These are phyloP conservation scores for Drosophila lutescens DNA, from an alignment of 2,888 invertebrate species.

Conservation along the genomic window DNA sequence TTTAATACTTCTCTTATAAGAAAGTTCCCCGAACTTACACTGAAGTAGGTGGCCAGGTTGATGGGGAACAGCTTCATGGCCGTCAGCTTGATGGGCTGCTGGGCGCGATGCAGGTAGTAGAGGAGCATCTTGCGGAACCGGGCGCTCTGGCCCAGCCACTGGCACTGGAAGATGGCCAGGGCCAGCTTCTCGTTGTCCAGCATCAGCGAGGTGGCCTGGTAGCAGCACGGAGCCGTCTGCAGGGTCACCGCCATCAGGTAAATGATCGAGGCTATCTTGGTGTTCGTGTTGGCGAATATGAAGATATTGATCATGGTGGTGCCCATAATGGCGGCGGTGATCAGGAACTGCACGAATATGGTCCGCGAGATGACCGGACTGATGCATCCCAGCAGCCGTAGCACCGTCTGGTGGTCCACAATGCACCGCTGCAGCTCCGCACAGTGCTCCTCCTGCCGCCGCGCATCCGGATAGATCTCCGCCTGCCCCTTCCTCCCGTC, in stretches of 20 bases:
- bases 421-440: conserved; percentile 52
- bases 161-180: conserved; percentile 58
- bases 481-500: not conserved
- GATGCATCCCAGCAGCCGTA: conserved; percentile 41
- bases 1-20: no score
- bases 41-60: conserved; percentile 55
- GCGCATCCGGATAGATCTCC: not conserved
- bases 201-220: conserved; percentile 54
- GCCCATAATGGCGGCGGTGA: conserved; percentile 54
- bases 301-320: conserved; percentile 63
- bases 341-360: conserved; percentile 62
- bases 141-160: conserved; percentile 54
- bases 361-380: conserved; percentile 57
- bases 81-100: conserved; percentile 50
- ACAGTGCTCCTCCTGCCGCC: conserved; percentile 32
- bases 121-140: conserved; percentile 48
- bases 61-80: conserved; percentile 61
- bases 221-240: conserved; percentile 63
- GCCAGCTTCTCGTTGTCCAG: conserved; percentile 56
- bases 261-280: conserved; percentile 46
- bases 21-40: conserved; percentile 35
- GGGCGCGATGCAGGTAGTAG: conserved; percentile 60
- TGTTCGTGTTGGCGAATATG: conserved; percentile 54
- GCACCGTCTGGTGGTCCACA: conserved; percentile 48
- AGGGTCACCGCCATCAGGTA: conserved; percentile 52